These are phyloP conservation scores for Habrosyne pyritoides DNA, from an alignment of 2,888 invertebrate genomes.

Conservation along the genomic window DNA sequence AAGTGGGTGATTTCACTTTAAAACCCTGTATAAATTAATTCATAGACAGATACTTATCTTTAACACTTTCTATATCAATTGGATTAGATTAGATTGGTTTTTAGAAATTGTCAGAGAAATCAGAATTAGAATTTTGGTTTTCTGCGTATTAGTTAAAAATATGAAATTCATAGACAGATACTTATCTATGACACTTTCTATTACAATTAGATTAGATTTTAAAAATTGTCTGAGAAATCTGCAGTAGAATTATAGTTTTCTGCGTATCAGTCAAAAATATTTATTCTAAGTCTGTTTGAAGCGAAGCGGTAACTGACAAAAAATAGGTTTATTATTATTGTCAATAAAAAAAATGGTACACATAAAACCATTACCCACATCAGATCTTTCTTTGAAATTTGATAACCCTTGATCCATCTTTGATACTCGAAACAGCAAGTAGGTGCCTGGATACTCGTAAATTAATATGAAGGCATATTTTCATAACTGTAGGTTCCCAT, in stretches of 20 bases:
- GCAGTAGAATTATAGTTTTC: not conserved
- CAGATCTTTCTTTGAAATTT: not conserved
- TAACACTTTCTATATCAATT: not conserved
- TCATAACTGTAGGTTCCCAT: slow-evolving; percentile 2
- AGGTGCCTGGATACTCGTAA: not conserved
- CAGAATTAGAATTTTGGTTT: too few species aligned
- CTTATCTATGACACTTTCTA: too few species aligned
- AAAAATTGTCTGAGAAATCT: too few species aligned
- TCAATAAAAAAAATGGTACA: not conserved
- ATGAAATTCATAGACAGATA: too few species aligned
- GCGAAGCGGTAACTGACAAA: not conserved
- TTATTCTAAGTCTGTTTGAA: too few species aligned
- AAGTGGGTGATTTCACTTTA: slow-evolving; percentile 50
- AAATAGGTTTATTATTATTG: not conserved
- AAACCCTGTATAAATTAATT: slow-evolving; percentile 14
- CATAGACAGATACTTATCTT: not conserved
- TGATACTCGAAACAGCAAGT: not conserved
- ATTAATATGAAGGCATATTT: not conserved
- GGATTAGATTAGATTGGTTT: not conserved
- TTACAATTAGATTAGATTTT: too few species aligned
- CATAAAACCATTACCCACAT: not conserved
- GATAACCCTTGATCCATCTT: not conserved
- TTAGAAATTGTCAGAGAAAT: too few species aligned
- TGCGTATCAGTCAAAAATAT: too few species aligned
- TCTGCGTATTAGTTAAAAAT: too few species aligned